These are phyloP conservation scores for Apomyelois bistriatella DNA, from an alignment of 2,888 invertebrate genomes.

Conservation along the genomic window DNA sequence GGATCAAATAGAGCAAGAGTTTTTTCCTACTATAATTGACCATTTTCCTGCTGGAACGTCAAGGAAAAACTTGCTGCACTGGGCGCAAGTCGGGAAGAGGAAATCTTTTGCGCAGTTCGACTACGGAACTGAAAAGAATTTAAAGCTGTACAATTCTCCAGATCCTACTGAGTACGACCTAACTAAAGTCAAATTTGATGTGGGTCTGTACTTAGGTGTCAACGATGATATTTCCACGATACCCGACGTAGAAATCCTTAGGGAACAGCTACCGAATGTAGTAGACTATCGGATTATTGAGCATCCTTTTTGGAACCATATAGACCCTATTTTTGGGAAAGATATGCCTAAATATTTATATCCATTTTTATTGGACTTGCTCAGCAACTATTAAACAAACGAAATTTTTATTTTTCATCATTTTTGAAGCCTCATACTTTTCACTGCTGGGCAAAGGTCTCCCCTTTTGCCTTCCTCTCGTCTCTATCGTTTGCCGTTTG, in stretches of 20 bases:
- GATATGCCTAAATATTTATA: conserved; percentile 3
- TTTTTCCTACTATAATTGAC: conserved; percentile 18
- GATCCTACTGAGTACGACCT: conserved; percentile 32
- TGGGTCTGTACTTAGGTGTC: conserved; percentile 34
- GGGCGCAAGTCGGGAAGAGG: conserved; percentile 25
- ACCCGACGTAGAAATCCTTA: conserved; percentile 32
- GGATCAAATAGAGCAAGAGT: conserved; percentile 14
- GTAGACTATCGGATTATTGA: neutral
- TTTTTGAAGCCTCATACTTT: no score
- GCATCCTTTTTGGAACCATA: conserved; percentile 19
- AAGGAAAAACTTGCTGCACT: conserved; percentile 30
- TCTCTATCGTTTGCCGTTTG: no score
- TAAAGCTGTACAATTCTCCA: conserved; percentile 20
- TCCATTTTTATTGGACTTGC: neutral
- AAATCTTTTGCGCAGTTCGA: conserved; percentile 30
- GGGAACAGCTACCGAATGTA: conserved; percentile 1
- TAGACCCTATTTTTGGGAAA: conserved; percentile 1
- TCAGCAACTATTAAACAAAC: neutral
- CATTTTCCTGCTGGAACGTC: conserved; percentile 31
- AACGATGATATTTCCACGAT: conserved; percentile 40
- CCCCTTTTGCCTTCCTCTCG: no score
- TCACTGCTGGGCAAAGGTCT: no score
- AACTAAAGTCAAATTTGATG: conserved; percentile 33
- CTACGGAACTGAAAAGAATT: conserved; percentile 26
- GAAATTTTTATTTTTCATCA: neutral